Percentiles rank a stretch among this genome's conserved stretches.
Conservation (phyloP, 2,113 vertebrate species). For the Maccullochella peelii region DNA sequence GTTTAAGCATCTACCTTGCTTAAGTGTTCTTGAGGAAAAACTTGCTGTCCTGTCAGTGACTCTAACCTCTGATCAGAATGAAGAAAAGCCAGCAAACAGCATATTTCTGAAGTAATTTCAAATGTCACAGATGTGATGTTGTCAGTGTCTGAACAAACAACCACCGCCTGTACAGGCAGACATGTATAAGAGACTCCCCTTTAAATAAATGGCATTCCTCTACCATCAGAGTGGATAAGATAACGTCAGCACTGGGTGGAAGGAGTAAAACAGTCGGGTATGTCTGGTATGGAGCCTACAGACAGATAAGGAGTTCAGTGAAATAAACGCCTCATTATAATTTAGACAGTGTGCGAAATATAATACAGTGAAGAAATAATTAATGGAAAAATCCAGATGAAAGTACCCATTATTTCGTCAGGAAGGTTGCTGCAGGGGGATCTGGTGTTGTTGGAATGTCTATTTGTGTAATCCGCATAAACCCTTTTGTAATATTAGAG, state of each 20-base stretch:
- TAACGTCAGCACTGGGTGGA: conserved; percentile 35
- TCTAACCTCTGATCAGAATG: not conserved
- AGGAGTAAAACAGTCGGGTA: conserved; percentile 40
- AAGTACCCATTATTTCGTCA: not conserved
- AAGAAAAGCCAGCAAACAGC: not conserved
- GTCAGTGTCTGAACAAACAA: conserved; percentile 8
- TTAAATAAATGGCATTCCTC: conserved; percentile 50
- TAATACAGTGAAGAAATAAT: conserved; percentile 16
- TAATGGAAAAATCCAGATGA: conserved; percentile 27
- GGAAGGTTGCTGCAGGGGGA: conserved; percentile 8
- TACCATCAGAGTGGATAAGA: conserved; percentile 50
- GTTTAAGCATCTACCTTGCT: not conserved
- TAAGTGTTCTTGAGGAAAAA: not conserved
- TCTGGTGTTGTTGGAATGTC: conserved; percentile 47
- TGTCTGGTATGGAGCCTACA: conserved; percentile 49
- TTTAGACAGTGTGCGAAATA: conserved; percentile 32
- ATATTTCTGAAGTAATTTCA: not conserved
- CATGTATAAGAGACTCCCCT: conserved; percentile 5
- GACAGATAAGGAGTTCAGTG: conserved; percentile 25
- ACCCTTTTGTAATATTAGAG: conserved; percentile 29
- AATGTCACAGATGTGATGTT: not conserved
- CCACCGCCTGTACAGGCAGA: not conserved
- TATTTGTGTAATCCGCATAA: conserved; percentile 54
- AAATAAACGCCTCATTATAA: conserved; percentile 5
- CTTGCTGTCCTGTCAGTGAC: not conserved